Conservation (phyloP, 1,140 invertebrate genomes). For the Panagrolaimus sp. region DNA sequence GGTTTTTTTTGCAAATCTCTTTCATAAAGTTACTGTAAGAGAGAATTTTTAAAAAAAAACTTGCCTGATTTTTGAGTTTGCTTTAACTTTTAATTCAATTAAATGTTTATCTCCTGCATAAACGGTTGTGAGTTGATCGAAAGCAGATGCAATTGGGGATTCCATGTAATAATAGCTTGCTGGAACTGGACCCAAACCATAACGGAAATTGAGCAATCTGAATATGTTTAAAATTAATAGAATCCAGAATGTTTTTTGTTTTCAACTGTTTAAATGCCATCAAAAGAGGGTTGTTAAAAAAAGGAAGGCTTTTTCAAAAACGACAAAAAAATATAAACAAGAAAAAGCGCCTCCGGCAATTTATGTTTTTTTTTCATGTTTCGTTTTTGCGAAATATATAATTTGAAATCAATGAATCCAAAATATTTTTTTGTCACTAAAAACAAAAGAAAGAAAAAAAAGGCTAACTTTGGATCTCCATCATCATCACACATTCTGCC, state of each 20-base stretch:
- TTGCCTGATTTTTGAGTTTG: slow-evolving; percentile 51
- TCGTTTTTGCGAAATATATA: background rate
- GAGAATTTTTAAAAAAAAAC: background rate
- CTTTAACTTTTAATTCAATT: slow-evolving; percentile 55
- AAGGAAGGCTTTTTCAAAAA: too few relatives aligned
- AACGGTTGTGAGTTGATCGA: slow-evolving; percentile 58
- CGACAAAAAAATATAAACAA: too few relatives aligned
- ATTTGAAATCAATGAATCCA: background rate
- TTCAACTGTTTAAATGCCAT: too few relatives aligned
- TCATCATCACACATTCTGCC: slow-evolving; percentile 51
- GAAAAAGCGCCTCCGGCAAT: too few relatives aligned
- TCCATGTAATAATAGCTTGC: slow-evolving; percentile 54
- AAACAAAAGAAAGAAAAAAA: background rate
- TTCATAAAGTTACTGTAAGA: background rate
- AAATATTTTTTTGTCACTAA: background rate
- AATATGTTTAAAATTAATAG: background rate
- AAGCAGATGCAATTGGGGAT: slow-evolving; percentile 50
- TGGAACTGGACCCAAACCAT: slow-evolving; percentile 57
- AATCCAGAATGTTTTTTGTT: too few relatives aligned
- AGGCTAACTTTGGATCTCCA: slow-evolving; percentile 56
- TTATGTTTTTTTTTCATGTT: slow-evolving; percentile 17
- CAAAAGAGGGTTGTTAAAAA: too few relatives aligned
- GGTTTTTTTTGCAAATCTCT: too few relatives aligned
- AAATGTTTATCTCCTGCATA: slow-evolving; percentile 58
- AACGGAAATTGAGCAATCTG: slow-evolving; percentile 51